phyloP scores from a whole-genome alignment of 2,797 vertebrate species.

The Lemur catta region DNA sequence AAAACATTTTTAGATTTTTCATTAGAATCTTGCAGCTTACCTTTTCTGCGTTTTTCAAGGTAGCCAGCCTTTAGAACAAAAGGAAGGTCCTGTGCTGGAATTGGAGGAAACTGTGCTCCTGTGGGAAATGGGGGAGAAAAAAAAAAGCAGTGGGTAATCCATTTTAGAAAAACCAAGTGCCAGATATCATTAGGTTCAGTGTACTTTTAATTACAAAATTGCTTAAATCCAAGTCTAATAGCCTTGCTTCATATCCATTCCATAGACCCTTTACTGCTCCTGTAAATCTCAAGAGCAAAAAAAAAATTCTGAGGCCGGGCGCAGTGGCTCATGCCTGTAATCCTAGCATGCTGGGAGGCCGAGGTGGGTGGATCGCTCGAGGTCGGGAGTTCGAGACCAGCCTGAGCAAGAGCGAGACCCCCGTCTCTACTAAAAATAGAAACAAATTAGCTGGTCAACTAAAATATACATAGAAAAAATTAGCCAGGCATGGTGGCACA shows the following conservation, averaged over 20 bases:
- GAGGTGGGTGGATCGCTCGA: no score
- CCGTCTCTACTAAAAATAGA: no score
- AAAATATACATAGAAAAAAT: no score
- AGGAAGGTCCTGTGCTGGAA: conserved; percentile 93
- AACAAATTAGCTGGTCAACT: no score
- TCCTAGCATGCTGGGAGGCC: no score
- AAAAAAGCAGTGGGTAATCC: neutral
- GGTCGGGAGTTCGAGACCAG: no score
- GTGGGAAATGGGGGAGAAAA: conserved; percentile 30
- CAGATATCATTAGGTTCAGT: neutral
- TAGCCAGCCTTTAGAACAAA: conserved; percentile 93
- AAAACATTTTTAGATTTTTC: neutral
- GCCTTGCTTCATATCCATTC: conserved; percentile 26
- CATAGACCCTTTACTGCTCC: neutral
- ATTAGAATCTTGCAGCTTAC: conserved; percentile 76
- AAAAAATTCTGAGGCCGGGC: neutral
- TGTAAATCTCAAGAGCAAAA: neutral
- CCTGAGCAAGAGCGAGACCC: no score
- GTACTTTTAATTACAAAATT: conserved; percentile 51
- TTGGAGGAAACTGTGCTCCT: conserved; percentile 89
- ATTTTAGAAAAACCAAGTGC: conserved; percentile 28
- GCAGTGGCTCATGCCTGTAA: no score
- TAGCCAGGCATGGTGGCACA: no score
- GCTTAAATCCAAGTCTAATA: conserved; percentile 18
- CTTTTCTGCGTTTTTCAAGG: conserved; percentile 98